Percentiles rank a stretch among this genome's conserved stretches.
These are phyloP conservation scores for Thripadectes ignobilis DNA, from an alignment of 2,797 vertebrate species.

Conservation along the genomic window DNA sequence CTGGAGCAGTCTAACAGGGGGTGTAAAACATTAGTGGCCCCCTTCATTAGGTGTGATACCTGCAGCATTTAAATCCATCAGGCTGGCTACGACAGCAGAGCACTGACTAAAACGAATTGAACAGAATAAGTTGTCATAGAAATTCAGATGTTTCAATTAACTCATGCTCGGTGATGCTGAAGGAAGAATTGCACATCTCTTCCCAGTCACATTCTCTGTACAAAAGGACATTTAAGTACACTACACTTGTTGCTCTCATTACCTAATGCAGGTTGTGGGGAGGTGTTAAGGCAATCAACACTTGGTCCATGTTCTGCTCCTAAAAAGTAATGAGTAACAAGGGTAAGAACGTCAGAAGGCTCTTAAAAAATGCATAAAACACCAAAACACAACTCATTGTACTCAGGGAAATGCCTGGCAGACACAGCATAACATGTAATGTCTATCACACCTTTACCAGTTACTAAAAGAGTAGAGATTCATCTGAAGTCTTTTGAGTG, in stretches of 20 bases:
- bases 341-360: neutral
- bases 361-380: neutral
- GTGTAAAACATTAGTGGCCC: too few species aligned
- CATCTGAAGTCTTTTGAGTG: neutral
- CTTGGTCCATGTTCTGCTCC: constrained; percentile 83
- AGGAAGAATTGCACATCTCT: neutral
- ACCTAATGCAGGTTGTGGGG: constrained; percentile 85
- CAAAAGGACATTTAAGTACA: neutral
- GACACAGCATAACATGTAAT: neutral
- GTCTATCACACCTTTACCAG: neutral
- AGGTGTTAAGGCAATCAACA: constrained; percentile 85
- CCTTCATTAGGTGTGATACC: too few species aligned
- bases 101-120: neutral
- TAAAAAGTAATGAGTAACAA: constrained; percentile 33
- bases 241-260: neutral
- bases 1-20: too few species aligned
- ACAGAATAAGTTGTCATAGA: neutral
- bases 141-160: neutral
- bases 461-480: neutral
- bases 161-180: neutral
- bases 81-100: constrained; percentile 37
- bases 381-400: neutral
- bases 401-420: neutral
- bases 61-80: constrained; percentile 19
- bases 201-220: neutral